Conservation (phyloP, 1,140 invertebrate species). For the Drosophila nannoptera region DNA sequence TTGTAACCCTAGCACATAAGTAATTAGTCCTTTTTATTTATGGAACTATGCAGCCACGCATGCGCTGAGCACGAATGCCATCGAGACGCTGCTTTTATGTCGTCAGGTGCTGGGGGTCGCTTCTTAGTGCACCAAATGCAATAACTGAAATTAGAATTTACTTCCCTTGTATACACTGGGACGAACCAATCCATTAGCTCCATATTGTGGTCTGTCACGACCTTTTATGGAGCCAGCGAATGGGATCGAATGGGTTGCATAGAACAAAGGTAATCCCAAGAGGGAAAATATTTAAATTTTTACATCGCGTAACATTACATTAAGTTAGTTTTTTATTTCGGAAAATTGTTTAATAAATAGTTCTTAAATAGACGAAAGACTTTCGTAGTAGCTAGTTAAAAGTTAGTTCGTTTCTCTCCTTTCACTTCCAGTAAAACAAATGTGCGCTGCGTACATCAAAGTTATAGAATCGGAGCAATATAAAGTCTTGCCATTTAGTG, state of each 20-base stretch:
- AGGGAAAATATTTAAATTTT: no score
- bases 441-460: constrained; percentile 72
- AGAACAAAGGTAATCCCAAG: no score
- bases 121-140: no score
- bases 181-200: no score
- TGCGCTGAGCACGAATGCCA: constrained; percentile 22
- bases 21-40: constrained; percentile 73
- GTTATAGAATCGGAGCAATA: constrained; percentile 69
- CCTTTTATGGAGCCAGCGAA: no score
- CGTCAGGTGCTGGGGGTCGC: constrained; percentile 71
- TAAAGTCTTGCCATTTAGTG: constrained; percentile 77
- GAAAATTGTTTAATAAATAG: no score
- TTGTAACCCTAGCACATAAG: constrained; percentile 67
- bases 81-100: constrained; percentile 8
- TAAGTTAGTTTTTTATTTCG: no score
- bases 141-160: constrained; percentile 74
- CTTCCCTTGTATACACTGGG: constrained; percentile 1
- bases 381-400: no score
- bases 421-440: constrained; percentile 71
- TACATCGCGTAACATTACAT: no score
- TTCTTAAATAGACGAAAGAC: no score
- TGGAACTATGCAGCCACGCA: constrained; percentile 46
- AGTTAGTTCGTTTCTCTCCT: background rate
- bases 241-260: no score
- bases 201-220: no score